Conservation (phyloP, 2,797 vertebrate genomes). For the Huso huso region DNA sequence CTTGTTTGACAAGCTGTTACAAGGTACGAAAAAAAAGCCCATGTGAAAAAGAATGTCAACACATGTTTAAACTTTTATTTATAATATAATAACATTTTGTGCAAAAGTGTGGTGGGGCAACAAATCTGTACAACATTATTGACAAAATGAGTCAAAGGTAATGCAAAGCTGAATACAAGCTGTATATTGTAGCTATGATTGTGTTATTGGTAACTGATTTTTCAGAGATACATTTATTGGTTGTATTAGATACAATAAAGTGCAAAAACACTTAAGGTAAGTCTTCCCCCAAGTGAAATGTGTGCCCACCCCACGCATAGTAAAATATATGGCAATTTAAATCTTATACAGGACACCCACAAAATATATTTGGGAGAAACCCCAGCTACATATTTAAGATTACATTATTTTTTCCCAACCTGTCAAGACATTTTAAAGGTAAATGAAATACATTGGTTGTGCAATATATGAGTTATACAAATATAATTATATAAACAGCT, state of each 20-base stretch:
- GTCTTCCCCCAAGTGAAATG: constrained; percentile 68
- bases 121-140: constrained; percentile 69
- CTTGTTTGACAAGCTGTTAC: too few species aligned
- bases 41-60: constrained; percentile 14
- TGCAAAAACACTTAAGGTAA: constrained; percentile 71
- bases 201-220: constrained; percentile 39
- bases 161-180: constrained; percentile 45
- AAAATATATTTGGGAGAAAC: constrained; percentile 26
- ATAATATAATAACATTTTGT: constrained; percentile 98
- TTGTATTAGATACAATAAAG: constrained; percentile 77
- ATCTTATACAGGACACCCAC: constrained; percentile 38
- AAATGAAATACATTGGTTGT: constrained; percentile 59
- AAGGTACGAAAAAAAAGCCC: too few species aligned
- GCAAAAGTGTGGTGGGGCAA: constrained; percentile 86
- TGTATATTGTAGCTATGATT: constrained; percentile 40
- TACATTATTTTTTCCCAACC: constrained; percentile 24
- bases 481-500: constrained; percentile 76
- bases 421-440: constrained; percentile 33
- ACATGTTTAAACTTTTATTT: constrained; percentile 81
- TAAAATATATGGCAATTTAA: constrained; percentile 39
- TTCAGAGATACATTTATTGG: constrained; percentile 47
- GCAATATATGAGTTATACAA: constrained; percentile 78
- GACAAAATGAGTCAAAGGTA: constrained; percentile 54
- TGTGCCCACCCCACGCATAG: constrained; percentile 38
- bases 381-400: constrained; percentile 16